Evolutionary conservation across 2,113 vertebrate genomes (phyloP).

Genomic region (Psettodes erumei): DNA sequence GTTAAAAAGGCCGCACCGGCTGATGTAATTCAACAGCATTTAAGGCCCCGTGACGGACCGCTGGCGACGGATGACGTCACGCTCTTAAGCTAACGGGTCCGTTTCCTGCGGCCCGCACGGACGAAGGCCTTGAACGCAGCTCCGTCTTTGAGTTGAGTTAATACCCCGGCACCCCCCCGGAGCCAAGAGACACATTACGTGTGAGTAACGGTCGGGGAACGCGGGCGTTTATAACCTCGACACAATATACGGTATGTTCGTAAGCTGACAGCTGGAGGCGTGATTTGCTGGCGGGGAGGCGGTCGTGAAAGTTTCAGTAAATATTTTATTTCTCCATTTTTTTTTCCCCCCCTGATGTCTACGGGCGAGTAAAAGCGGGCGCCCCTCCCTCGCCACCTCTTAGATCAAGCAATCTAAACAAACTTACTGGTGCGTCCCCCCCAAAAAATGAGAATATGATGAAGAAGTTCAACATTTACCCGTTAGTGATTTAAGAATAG

Average conservation of each 20-base stretch:
- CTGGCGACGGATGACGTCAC: background rate
- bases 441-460: too few species aligned
- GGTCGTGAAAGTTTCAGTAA: constrained; percentile 26
- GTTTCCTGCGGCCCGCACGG: too few species aligned
- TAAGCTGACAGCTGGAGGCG: constrained; percentile 26
- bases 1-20: too few species aligned
- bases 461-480: too few species aligned
- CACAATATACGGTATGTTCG: constrained; percentile 22
- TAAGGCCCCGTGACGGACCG: background rate
- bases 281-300: constrained; percentile 29
- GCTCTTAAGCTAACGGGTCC: background rate
- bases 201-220: constrained; percentile 28
- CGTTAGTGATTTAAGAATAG: too few species aligned
- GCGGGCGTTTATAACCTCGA: constrained; percentile 25
- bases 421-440: too few species aligned
- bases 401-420: too few species aligned
- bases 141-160: too few species aligned
- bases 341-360: too few species aligned
- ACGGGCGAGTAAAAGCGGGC: too few species aligned
- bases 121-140: constrained; percentile 12
- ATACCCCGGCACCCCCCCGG: background rate
- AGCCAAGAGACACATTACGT: constrained; percentile 23
- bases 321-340: constrained; percentile 50
- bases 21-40: background rate
- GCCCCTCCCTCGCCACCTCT: too few species aligned